Conservation (phyloP, 2,113 vertebrate species). For the Trematomus loennbergii region DNA sequence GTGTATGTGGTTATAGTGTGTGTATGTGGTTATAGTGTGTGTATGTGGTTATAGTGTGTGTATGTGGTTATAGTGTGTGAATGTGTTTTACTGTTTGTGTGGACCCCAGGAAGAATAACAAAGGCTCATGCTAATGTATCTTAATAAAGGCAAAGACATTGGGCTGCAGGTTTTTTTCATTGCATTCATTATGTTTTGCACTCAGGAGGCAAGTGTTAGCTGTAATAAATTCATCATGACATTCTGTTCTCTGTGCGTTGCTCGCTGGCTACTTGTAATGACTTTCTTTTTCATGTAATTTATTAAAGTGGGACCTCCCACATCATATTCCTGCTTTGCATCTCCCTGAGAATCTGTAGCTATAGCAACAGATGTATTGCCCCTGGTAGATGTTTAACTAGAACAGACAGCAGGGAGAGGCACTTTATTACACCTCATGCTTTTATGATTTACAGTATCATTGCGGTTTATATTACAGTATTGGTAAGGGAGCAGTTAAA, state of each 20-base stretch:
- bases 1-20: too few relatives aligned
- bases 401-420: slow-evolving; percentile 75
- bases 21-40: too few relatives aligned
- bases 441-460: slow-evolving; percentile 72
- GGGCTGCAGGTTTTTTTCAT: slow-evolving; percentile 10
- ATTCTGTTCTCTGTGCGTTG: slow-evolving; percentile 50
- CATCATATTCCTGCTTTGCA: slow-evolving; percentile 50
- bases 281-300: slow-evolving; percentile 66
- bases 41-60: too few relatives aligned
- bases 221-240: slow-evolving; percentile 55
- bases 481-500: slow-evolving; percentile 61
- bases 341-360: slow-evolving; percentile 66
- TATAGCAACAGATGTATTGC: slow-evolving; percentile 78
- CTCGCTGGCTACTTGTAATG: slow-evolving; percentile 52
- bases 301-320: slow-evolving; percentile 75
- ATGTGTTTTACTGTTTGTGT: too few relatives aligned
- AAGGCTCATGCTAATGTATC: too few relatives aligned
- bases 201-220: slow-evolving; percentile 47
- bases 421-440: slow-evolving; percentile 77
- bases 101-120: too few relatives aligned
- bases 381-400: slow-evolving; percentile 79
- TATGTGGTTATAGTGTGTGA: too few relatives aligned
- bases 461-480: slow-evolving; percentile 68
- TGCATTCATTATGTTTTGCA: slow-evolving; percentile 30
- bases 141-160: not conserved